These are phyloP conservation scores for Conistra vaccinii DNA, from an alignment of 2,888 invertebrate species.

Conservation along the genomic window DNA sequence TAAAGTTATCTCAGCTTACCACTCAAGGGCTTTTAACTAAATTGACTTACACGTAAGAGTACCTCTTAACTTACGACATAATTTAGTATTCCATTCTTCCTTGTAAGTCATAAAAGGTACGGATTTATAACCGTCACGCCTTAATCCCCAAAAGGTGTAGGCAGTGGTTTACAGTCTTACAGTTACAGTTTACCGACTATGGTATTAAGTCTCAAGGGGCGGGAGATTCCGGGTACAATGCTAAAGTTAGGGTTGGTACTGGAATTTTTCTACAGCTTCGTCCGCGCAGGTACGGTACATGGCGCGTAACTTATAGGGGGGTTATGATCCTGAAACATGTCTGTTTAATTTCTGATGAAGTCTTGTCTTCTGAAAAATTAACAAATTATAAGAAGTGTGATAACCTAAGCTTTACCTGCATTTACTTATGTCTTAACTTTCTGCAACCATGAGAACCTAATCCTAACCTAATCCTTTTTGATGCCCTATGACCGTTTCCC, in stretches of 20 bases:
- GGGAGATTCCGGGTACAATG: slow-evolving; percentile 14
- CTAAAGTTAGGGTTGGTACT: slow-evolving; percentile 7
- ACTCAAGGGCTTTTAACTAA: slow-evolving; percentile 44
- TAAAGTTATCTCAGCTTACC: slow-evolving; percentile 28
- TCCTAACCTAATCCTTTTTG: too few relatives aligned
- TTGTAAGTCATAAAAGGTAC: slow-evolving; percentile 22
- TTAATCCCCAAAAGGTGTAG: slow-evolving; percentile 14
- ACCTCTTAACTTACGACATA: slow-evolving; percentile 20
- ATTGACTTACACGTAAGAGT: slow-evolving; percentile 39
- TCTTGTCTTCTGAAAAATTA: not conserved
- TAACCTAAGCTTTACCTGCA: not conserved
- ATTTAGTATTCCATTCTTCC: slow-evolving; percentile 21
- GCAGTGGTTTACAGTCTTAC: slow-evolving; percentile 35
- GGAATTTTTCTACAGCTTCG: not conserved
- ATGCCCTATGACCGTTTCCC: too few relatives aligned
- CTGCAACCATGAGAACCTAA: too few relatives aligned
- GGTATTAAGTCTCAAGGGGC: slow-evolving; percentile 14
- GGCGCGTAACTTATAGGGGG: too few relatives aligned
- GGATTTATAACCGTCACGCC: slow-evolving; percentile 18
- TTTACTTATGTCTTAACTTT: not conserved
- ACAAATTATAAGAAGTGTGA: not conserved
- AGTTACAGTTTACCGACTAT: slow-evolving; percentile 27
- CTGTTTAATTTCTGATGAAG: not conserved
- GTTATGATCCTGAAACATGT: too few relatives aligned
- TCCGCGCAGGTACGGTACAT: not conserved